phyloP scores from a whole-genome alignment of 2,113 vertebrate species.

The Apteryx owenii region DNA sequence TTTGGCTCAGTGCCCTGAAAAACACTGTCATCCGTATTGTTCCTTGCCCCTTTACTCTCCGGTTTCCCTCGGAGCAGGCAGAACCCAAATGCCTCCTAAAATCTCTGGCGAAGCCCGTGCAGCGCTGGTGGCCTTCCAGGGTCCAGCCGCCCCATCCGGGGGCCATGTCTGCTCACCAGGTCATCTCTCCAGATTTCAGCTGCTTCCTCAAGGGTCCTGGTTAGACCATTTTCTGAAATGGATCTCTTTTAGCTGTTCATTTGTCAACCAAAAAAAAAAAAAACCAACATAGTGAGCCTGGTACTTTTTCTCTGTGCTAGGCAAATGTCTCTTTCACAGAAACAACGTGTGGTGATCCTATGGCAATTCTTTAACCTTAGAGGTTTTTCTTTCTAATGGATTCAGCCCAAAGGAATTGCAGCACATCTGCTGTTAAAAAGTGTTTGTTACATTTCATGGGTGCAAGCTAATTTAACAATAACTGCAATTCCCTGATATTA shows the following conservation, averaged over 20 bases:
- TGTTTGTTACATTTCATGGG: neutral
- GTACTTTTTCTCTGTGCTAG: neutral
- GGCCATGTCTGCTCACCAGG: neutral
- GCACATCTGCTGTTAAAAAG: neutral
- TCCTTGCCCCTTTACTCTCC: neutral
- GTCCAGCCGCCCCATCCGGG: neutral
- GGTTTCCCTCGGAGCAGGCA: neutral
- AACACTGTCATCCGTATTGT: neutral
- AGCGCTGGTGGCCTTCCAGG: neutral
- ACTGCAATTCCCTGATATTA: neutral
- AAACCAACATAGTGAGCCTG: neutral
- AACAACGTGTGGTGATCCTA: neutral
- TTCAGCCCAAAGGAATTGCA: conserved; percentile 19
- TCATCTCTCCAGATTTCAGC: neutral
- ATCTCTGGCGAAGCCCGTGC: neutral
- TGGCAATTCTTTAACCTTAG: conserved; percentile 25
- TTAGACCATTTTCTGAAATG: neutral
- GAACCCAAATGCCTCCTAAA: neutral
- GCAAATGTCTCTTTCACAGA: conserved; percentile 1
- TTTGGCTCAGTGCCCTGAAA: neutral
- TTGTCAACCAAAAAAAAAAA: neutral
- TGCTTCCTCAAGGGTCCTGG: neutral
- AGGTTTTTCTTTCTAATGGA: neutral
- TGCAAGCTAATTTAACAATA: conserved; percentile 47
- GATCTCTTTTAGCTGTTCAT: neutral